Conservation (phyloP, 2,888 invertebrate genomes). For the Autographa gamma region DNA sequence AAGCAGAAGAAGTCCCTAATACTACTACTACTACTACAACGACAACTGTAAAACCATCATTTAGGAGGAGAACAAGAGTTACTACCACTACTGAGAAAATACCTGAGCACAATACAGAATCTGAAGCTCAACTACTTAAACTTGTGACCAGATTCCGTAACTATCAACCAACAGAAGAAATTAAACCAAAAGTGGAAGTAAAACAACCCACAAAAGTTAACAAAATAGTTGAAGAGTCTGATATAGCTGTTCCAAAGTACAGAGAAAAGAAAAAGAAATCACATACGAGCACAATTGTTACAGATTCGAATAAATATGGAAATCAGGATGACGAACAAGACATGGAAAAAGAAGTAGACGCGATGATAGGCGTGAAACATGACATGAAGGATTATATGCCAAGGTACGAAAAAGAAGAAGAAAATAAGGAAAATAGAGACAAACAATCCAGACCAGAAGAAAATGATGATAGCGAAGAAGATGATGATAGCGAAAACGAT, state of each 20-base stretch:
- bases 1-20: constrained; percentile 40
- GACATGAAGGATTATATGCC: constrained; percentile 81
- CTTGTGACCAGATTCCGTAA: constrained; percentile 78
- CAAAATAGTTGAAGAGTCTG: constrained; percentile 37
- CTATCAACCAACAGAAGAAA: constrained; percentile 58
- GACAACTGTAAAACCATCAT: constrained; percentile 68
- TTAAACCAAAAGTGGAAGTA: constrained; percentile 35
- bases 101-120: constrained; percentile 52
- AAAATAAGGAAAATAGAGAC: constrained; percentile 50
- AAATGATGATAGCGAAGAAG: constrained; percentile 56
- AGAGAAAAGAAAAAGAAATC: constrained; percentile 82
- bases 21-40: constrained; percentile 63
- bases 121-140: constrained; percentile 67
- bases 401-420: constrained; percentile 76
- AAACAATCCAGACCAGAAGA: constrained; percentile 46
- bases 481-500: constrained; percentile 58
- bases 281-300: constrained; percentile 81
- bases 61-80: constrained; percentile 63
- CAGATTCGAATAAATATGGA: constrained; percentile 82
- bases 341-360: constrained; percentile 78
- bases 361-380: constrained; percentile 78
- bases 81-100: constrained; percentile 66
- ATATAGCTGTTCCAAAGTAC: constrained; percentile 68
- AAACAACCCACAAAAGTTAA: constrained; percentile 24
- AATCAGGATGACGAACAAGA: constrained; percentile 73